Evolutionary conservation across 1,140 invertebrate species (phyloP).

Genomic region (Drosophila sproati): DNA sequence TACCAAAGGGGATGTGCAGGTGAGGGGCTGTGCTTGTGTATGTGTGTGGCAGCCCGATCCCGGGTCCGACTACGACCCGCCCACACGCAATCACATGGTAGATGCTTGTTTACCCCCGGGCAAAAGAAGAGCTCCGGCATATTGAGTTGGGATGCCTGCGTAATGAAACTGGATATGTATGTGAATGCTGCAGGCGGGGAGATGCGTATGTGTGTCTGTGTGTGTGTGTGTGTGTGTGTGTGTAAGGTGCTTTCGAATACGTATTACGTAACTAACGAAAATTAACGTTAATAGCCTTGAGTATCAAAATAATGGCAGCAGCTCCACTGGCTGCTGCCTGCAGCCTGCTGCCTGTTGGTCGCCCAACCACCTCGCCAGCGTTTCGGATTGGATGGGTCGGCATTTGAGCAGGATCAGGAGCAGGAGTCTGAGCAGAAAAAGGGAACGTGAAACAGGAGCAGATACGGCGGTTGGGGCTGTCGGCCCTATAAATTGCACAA

Average conservation of each 20-base stretch:
- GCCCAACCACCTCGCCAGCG: constrained; percentile 34
- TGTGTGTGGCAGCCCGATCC: constrained; percentile 5
- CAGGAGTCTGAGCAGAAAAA: constrained; percentile 1
- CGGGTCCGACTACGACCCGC: constrained; percentile 38
- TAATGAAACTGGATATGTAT: constrained; percentile 69
- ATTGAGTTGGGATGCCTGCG: constrained; percentile 42
- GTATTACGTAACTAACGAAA: constrained; percentile 83
- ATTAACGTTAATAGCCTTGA: constrained; percentile 81
- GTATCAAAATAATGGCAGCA: constrained; percentile 78
- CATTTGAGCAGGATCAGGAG: constrained; percentile 2
- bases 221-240: constrained; percentile 29
- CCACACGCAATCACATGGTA: constrained; percentile 57
- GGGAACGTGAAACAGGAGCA: constrained; percentile 8
- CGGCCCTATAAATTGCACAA: constrained; percentile 73
- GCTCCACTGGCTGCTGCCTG: constrained; percentile 18
- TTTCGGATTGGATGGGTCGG: constrained; percentile 50
- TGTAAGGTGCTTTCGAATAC: constrained; percentile 79
- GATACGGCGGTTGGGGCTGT: constrained; percentile 17
- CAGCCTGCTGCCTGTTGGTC: constrained; percentile 51
- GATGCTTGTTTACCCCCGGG: constrained; percentile 67
- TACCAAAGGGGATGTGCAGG: constrained; percentile 35
- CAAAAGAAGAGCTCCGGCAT: constrained; percentile 30
- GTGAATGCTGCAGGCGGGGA: constrained; percentile 14
- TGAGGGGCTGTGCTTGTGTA: constrained; percentile 4
- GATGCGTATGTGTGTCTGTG: neutral